Base-by-base conservation (phyloP, 2,888 invertebrate genomes). In the Eristalis tenax region DNA sequence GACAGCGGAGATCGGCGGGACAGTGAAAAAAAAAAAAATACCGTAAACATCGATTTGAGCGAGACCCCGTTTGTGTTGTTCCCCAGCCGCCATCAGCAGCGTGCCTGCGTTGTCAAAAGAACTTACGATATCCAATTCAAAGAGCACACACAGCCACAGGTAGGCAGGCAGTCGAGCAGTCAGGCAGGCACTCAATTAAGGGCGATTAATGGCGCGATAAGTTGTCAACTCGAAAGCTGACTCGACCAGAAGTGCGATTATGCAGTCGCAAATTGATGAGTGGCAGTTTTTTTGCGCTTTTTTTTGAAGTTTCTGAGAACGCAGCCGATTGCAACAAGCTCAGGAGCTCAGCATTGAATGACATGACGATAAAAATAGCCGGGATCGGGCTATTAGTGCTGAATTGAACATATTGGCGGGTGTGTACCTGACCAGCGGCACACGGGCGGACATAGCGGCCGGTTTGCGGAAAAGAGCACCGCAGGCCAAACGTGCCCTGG, bases 381-480 rank as follows among this genome's bases (percentile, higher is more conserved):
- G 18, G 28, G 50, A 59, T 26, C 59, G 13, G 35, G 23, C 50
- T 22, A 28, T 57, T 73, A 61, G 38, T 57, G 68, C 68, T 69
- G 68, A 75, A 50, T 43, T 28, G 40, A 65, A 57, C n/a, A 63
- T 71, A 50, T 28, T 23, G 35, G 28, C 32, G 13, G 61, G 50
- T 28, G 57, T 75, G 57, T 75, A 81, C 81, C 74, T 81, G 81
- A 81, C 69, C 74, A 50, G 81, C 63, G 81, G 68, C 81, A 50
- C 50, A 81, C 63, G 69, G 28, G 26, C 59, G 18, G n/a, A 50
- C 50, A 50, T 50, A 59, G 59, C 59, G 50, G 32, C 32, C 69
- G 28, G 11, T 32, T 56, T n/a, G 56, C 26, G 68, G 76, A 61
- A 66, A 76, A 66, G 40, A 59, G 15, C 18, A 40, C 28, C 11